Conservation (phyloP, 2,797 vertebrate genomes). For the Natrix natrix region DNA sequence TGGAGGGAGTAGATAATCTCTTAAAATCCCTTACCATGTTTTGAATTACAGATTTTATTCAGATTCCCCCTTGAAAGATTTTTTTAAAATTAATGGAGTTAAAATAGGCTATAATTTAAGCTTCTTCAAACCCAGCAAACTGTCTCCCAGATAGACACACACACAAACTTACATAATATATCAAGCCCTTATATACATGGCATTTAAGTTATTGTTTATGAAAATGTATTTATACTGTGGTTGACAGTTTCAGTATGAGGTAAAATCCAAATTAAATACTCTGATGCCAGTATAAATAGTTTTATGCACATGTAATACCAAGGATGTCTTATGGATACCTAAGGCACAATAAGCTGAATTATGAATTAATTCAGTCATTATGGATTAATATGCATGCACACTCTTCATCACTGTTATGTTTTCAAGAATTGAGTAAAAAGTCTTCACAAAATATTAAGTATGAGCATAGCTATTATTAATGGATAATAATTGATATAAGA, state of each 20-base stretch:
- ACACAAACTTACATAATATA: neutral
- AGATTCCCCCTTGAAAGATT: neutral
- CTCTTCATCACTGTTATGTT: neutral
- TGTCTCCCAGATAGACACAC: neutral
- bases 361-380: neutral
- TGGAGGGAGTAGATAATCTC: neutral
- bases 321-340: neutral
- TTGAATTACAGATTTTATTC: neutral
- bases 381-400: neutral
- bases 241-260: neutral
- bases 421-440: neutral
- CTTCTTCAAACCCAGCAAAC: neutral
- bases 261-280: neutral
- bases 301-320: neutral
- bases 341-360: neutral
- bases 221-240: neutral
- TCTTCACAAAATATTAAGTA: neutral
- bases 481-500: accelerated
- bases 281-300: neutral
- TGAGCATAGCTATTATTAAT: neutral
- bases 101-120: neutral
- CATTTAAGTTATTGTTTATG: neutral
- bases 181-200: neutral
- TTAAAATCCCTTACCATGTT: neutral
- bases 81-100: neutral